Conservation (phyloP, 2,888 invertebrate species). For the Polydrusus tereticollis region DNA sequence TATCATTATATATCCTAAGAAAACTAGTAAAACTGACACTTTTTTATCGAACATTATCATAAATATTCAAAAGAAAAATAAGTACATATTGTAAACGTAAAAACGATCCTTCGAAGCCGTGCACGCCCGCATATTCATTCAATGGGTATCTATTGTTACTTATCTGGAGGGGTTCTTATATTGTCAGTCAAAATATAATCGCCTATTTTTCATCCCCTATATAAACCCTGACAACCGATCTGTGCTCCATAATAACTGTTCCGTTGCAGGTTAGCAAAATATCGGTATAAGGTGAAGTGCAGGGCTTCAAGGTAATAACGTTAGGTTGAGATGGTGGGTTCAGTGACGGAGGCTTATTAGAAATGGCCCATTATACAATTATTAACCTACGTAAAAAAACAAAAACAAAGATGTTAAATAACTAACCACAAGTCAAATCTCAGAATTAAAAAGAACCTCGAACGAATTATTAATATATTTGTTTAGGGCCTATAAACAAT, state of each 20-base stretch:
- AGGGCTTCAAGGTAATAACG: constrained; percentile 46
- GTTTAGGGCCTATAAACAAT: too few species aligned
- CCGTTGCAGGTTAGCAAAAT: constrained; percentile 42
- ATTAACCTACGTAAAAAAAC: neutral
- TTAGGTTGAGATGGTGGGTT: constrained; percentile 22
- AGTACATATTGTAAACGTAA: constrained; percentile 6
- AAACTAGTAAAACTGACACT: neutral
- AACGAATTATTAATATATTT: too few species aligned
- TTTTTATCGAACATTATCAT: neutral
- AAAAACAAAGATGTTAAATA: neutral
- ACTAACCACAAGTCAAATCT: too few species aligned
- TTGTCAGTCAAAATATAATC: constrained; percentile 51
- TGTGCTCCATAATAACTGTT: constrained; percentile 46
- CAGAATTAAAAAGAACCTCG: too few species aligned
- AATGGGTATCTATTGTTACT: constrained; percentile 45
- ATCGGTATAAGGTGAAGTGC: constrained; percentile 43
- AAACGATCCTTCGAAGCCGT: constrained; percentile 9
- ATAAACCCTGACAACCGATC: constrained; percentile 49
- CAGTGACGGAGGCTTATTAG: constrained; percentile 31
- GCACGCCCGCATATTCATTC: constrained; percentile 20
- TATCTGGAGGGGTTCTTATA: constrained; percentile 50
- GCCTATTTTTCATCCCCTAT: constrained; percentile 49
- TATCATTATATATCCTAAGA: too few species aligned
- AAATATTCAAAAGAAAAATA: constrained; percentile 20
- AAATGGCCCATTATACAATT: neutral